Conservation (phyloP, 2,113 vertebrate species). For the Gulo gulo region DNA sequence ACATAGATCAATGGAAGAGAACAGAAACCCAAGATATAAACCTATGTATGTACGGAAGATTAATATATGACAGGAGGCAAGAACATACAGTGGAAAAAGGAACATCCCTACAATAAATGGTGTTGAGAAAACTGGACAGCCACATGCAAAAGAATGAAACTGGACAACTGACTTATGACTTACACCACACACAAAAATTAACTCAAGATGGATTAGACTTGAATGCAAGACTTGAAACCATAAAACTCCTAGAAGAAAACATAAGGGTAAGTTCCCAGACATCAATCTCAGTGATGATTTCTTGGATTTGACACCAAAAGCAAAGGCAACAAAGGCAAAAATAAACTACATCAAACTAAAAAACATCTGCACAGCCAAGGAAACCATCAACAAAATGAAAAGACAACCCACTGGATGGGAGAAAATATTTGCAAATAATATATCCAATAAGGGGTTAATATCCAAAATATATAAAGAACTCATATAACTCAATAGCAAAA, state of each 20-base stretch:
- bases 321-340: not conserved
- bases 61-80: not conserved
- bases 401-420: not conserved
- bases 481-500: not conserved
- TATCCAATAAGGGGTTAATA: not conserved
- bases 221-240: not conserved
- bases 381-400: not conserved
- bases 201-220: not conserved
- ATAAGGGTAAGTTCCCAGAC: not conserved
- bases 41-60: not conserved
- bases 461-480: not conserved
- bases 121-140: not conserved
- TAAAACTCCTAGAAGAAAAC: not conserved
- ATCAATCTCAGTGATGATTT: not conserved
- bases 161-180: not conserved
- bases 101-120: not conserved
- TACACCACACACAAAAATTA: not conserved
- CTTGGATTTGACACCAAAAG: not conserved
- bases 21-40: not conserved
- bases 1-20: not conserved
- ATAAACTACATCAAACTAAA: not conserved
- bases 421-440: not conserved
- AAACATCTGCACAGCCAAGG: not conserved
- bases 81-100: not conserved
- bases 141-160: not conserved